Percentiles rank a stretch among this genome's conserved stretches.
phyloP scores from a whole-genome alignment of 1,140 invertebrate genomes.

The Scaptomyza montana region DNA sequence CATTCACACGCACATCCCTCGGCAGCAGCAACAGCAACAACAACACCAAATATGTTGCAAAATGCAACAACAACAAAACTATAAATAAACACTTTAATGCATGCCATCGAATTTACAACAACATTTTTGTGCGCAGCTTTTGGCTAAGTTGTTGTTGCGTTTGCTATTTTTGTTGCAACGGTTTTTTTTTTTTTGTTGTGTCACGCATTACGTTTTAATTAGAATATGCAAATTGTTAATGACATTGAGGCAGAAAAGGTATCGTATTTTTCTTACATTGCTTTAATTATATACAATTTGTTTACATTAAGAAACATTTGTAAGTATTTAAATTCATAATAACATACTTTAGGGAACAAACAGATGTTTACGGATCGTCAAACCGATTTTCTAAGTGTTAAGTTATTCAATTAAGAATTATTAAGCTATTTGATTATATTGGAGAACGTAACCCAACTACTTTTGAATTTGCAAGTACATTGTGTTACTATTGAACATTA shows the following conservation, averaged over 20 bases:
- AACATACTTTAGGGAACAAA: too few relatives aligned
- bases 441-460: too few relatives aligned
- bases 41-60: conserved; percentile 3
- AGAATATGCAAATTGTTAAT: conserved; percentile 48
- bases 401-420: too few relatives aligned
- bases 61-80: conserved; percentile 24
- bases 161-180: conserved; percentile 4
- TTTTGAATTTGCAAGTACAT: too few relatives aligned
- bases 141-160: neutral
- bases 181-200: conserved; percentile 5
- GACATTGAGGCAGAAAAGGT: conserved; percentile 10
- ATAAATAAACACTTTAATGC: conserved; percentile 45
- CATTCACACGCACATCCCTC: conserved; percentile 61
- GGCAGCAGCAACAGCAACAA: conserved; percentile 33
- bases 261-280: neutral
- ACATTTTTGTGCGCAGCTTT: conserved; percentile 2
- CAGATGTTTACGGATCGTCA: too few relatives aligned
- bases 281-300: neutral
- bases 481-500: too few relatives aligned
- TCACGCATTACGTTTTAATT: conserved; percentile 39
- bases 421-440: too few relatives aligned
- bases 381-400: too few relatives aligned
- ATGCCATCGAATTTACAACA: conserved; percentile 28
- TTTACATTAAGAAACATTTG: neutral
- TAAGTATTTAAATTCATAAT: neutral